Evolutionary conservation across 2,888 invertebrate species (phyloP).

Genomic region (Oscheius sp.): DNA sequence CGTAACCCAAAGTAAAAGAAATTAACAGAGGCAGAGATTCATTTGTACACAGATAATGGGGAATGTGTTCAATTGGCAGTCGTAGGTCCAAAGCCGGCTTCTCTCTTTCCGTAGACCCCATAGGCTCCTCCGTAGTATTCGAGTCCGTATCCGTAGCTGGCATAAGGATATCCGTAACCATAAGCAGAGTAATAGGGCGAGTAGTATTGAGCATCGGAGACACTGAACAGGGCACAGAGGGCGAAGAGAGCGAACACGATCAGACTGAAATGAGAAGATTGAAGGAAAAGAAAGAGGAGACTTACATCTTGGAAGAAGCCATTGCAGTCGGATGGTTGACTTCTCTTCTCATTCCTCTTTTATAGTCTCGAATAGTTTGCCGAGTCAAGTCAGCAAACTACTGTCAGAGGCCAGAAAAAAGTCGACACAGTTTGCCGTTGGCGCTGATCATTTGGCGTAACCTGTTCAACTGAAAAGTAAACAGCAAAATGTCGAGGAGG

Average conservation of each 20-base stretch:
- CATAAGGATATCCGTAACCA: not conserved
- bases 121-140: not conserved
- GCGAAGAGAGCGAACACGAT: slow-evolving; percentile 23
- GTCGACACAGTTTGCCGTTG: not conserved
- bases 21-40: not conserved
- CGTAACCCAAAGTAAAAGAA: no score
- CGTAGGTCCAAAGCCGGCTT: not conserved
- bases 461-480: no score
- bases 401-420: not conserved
- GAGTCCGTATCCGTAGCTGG: not conserved
- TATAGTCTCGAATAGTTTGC: not conserved
- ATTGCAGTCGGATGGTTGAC: slow-evolving; percentile 1
- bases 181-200: slow-evolving; percentile 3
- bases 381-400: not conserved
- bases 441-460: no score
- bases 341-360: not conserved
- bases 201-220: slow-evolving; percentile 21
- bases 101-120: not conserved
- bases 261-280: not conserved
- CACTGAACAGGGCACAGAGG: not conserved
- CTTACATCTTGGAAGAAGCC: slow-evolving; percentile 23
- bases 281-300: not conserved
- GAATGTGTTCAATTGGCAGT: not conserved
- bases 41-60: not conserved
- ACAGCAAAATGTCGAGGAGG: no score